These are phyloP conservation scores for Crocuta crocuta DNA, from an alignment of 2,113 vertebrate species.

Conservation along the genomic window DNA sequence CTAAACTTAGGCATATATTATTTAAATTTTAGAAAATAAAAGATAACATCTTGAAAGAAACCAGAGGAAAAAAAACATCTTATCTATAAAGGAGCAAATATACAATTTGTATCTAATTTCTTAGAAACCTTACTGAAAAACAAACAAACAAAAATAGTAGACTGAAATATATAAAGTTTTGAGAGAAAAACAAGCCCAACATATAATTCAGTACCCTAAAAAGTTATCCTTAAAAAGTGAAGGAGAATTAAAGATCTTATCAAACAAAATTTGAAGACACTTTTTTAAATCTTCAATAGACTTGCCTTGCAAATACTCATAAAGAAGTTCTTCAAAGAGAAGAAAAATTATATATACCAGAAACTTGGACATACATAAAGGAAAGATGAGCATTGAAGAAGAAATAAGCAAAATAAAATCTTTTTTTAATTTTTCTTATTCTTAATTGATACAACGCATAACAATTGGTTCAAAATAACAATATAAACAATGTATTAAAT, in stretches of 20 bases:
- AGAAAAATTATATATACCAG: neutral
- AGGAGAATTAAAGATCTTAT: neutral
- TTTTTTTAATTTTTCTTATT: neutral
- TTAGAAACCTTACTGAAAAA: neutral
- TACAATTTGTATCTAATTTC: neutral
- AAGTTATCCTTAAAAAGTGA: neutral
- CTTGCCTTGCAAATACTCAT: neutral
- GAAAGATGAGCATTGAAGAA: neutral
- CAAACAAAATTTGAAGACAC: neutral
- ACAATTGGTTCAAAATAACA: neutral
- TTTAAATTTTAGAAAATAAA: neutral
- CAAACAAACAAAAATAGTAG: neutral
- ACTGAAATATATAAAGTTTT: neutral
- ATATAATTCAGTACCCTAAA: neutral
- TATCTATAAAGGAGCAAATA: neutral
- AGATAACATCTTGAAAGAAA: neutral
- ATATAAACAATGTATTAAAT: neutral
- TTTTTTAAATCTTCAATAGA: neutral
- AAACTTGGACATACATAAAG: neutral
- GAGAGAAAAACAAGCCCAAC: neutral
- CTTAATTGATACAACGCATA: neutral
- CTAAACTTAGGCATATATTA: neutral
- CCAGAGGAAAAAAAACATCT: neutral
- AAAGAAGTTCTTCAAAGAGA: neutral
- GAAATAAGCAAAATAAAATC: neutral